Evolutionary conservation across 2,888 invertebrate genomes (phyloP).

Genomic region (Tolmerus cingulatus): DNA sequence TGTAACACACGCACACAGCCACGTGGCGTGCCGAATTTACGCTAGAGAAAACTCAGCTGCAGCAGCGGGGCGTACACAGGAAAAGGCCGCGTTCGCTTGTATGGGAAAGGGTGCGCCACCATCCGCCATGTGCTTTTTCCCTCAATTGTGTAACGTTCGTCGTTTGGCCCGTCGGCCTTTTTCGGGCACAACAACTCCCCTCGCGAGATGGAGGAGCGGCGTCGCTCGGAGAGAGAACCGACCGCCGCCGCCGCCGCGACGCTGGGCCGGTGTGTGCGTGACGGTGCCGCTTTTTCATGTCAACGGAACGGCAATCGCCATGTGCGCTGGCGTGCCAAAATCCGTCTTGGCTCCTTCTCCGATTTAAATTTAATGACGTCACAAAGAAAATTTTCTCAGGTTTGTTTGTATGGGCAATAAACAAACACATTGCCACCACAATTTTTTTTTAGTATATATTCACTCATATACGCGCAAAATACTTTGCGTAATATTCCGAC

Average conservation of each 20-base stretch:
- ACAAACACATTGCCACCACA: neutral
- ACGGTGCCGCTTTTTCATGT: neutral
- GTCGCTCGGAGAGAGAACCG: neutral
- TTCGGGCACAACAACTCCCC: neutral
- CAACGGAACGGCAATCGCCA: neutral
- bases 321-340: constrained; percentile 34
- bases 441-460: neutral
- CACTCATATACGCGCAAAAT: neutral
- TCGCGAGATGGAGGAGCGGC: neutral
- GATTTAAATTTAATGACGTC: constrained; percentile 29
- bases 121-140: constrained; percentile 30
- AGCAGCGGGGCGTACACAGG: neutral
- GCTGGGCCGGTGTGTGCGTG: neutral
- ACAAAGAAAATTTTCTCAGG: neutral
- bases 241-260: neutral
- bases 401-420: neutral
- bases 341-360: neutral
- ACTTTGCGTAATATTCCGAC: neutral
- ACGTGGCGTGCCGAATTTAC: neutral
- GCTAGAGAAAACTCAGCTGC: neutral
- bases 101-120: constrained; percentile 33
- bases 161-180: neutral
- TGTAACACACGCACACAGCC: neutral
- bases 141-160: constrained; percentile 2
- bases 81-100: neutral